Conservation (phyloP, 2,797 vertebrate species). For the Aldrovandia affinis region DNA sequence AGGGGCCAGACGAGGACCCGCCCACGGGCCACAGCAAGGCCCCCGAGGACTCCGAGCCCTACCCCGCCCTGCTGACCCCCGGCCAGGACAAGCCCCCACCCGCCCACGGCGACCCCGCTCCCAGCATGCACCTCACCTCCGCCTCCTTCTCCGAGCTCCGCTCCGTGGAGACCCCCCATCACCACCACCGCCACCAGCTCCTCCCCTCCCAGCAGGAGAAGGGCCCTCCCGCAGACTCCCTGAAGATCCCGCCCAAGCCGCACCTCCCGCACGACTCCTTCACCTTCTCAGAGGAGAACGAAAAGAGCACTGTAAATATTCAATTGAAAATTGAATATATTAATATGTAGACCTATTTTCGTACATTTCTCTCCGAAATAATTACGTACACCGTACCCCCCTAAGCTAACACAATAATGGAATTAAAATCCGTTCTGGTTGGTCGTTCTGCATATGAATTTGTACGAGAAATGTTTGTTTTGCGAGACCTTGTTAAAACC, state of each 20-base stretch:
- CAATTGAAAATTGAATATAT: neutral
- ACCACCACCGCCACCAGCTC: neutral
- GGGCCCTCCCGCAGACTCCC: conserved; percentile 56
- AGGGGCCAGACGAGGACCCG: conserved; percentile 57
- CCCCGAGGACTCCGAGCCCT: conserved; percentile 60
- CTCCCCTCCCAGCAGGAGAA: conserved; percentile 69
- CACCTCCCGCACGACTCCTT: conserved; percentile 60
- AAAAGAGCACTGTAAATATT: neutral
- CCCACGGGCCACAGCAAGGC: conserved; percentile 54
- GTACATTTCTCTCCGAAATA: neutral
- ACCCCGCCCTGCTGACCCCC: conserved; percentile 64
- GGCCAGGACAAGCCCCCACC: conserved; percentile 66
- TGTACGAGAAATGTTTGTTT: neutral
- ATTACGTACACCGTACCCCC: neutral
- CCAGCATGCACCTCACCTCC: conserved; percentile 55
- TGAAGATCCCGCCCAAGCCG: conserved; percentile 70
- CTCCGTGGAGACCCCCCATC: conserved; percentile 66
- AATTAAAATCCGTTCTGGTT: neutral
- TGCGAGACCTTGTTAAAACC: neutral
- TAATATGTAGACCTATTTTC: conserved; percentile 4
- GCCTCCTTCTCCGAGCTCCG: conserved; percentile 78
- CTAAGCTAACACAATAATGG: neutral
- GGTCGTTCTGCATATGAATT: too few relatives aligned
- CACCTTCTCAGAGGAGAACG: conserved; percentile 59
- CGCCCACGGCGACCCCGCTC: conserved; percentile 43